phyloP scores from a whole-genome alignment of 1,140 invertebrate genomes.

The Microplitis demolitor region DNA sequence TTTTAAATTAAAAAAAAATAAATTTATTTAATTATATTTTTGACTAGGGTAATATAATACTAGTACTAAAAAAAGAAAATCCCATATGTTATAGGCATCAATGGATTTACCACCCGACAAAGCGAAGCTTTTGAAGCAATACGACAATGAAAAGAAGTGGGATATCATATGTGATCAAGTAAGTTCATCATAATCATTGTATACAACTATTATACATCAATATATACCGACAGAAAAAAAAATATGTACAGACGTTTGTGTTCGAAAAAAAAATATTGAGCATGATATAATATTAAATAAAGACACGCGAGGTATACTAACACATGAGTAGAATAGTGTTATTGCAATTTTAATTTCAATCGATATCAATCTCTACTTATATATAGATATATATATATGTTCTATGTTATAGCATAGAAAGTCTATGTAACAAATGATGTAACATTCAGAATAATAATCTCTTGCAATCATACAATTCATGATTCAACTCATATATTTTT shows the following conservation, averaged over 20 bases:
- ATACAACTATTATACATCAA: not conserved
- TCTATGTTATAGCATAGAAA: too few relatives aligned
- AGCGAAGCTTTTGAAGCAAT: constrained; percentile 94
- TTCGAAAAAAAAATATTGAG: too few relatives aligned
- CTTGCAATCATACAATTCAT: too few relatives aligned
- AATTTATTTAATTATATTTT: too few relatives aligned
- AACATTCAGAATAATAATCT: too few relatives aligned
- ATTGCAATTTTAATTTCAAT: not conserved
- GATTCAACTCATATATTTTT: too few relatives aligned
- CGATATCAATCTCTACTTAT: too few relatives aligned
- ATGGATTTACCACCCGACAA: constrained; percentile 99
- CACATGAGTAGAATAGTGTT: not conserved
- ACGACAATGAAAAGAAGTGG: constrained; percentile 99
- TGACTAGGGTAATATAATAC: not conserved
- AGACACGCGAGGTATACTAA: not conserved
- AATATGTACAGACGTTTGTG: too few relatives aligned
- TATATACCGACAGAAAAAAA: not conserved
- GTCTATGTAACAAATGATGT: too few relatives aligned
- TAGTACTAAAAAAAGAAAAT: constrained; percentile 22
- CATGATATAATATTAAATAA: too few relatives aligned
- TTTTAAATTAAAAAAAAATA: too few relatives aligned
- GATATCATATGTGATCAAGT: constrained; percentile 99
- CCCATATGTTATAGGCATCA: constrained; percentile 73
- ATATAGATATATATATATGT: too few relatives aligned
- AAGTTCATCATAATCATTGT: constrained; percentile 42